Evolutionary conservation across 2,888 invertebrate species (phyloP).

Genomic region (Pegoplata infirma): DNA sequence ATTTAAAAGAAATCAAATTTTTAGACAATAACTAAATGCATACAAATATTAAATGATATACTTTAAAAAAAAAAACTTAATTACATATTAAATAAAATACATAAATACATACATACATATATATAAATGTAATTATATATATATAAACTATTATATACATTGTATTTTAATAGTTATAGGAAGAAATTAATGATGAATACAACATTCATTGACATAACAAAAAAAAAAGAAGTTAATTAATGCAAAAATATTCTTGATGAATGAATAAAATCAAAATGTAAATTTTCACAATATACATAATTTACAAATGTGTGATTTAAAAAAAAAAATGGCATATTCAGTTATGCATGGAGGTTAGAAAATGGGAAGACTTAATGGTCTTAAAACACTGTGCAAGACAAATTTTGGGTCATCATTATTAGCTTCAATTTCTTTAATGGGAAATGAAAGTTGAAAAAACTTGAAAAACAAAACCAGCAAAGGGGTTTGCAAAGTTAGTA

Average conservation of each 20-base stretch:
- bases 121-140: not conserved
- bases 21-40: conserved; percentile 64
- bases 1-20: conserved; percentile 58
- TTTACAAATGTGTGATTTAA: conserved; percentile 13
- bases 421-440: too few relatives aligned
- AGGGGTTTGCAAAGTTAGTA: too few relatives aligned
- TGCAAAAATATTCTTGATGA: not conserved
- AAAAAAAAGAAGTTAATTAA: not conserved
- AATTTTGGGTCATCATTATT: too few relatives aligned
- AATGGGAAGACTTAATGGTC: not conserved
- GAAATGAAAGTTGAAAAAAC: too few relatives aligned
- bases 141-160: not conserved
- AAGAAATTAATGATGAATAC: not conserved
- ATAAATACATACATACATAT: conserved; percentile 3
- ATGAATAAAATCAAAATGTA: conserved; percentile 11
- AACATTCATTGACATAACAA: not conserved
- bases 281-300: too few relatives aligned
- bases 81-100: conserved; percentile 4
- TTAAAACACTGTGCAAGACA: too few relatives aligned
- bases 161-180: too few relatives aligned
- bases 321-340: conserved; percentile 2
- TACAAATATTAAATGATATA: conserved; percentile 64
- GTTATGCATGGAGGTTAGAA: not conserved
- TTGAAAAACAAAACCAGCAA: too few relatives aligned
- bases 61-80: conserved; percentile 58